Percentiles rank a stretch among this genome's conserved stretches.
Conservation (phyloP, 2,797 vertebrate species). For the Podarcis lilfordi region DNA sequence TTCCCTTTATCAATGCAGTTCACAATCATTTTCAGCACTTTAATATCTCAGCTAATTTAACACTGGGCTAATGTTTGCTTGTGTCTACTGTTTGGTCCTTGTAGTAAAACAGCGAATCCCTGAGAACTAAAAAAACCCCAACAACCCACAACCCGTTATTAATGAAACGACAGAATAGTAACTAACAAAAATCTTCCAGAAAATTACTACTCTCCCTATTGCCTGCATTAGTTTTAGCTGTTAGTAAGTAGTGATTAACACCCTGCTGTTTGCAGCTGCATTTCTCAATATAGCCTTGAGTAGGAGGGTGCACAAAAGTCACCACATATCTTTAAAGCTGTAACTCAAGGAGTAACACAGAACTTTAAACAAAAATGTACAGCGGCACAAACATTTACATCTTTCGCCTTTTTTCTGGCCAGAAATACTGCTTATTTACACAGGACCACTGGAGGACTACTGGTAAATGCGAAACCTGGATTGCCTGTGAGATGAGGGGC, state of each 20-base stretch:
- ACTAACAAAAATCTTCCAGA: constrained; percentile 62
- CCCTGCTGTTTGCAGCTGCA: constrained; percentile 83
- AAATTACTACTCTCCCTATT: constrained; percentile 56
- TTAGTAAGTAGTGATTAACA: constrained; percentile 82
- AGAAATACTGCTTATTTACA: constrained; percentile 57
- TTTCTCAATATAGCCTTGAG: constrained; percentile 69
- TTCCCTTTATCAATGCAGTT: background rate
- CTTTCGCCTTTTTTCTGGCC: constrained; percentile 76
- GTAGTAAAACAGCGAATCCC: constrained; percentile 39
- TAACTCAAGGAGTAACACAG: constrained; percentile 75
- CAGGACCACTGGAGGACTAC: background rate
- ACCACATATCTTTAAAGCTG: constrained; percentile 82
- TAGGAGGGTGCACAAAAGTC: constrained; percentile 80
- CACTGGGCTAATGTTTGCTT: constrained; percentile 69
- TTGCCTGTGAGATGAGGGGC: background rate
- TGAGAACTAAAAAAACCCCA: constrained; percentile 39
- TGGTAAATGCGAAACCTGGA: background rate
- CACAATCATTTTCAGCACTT: constrained; percentile 24
- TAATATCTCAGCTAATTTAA: constrained; percentile 68
- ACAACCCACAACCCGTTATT: background rate
- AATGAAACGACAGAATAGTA: constrained; percentile 52
- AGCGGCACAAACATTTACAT: constrained; percentile 49
- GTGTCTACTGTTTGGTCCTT: constrained; percentile 47
- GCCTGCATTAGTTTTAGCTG: constrained; percentile 66
- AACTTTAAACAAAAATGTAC: constrained; percentile 76